These are phyloP conservation scores for Glossosoma conforme DNA, from an alignment of 1,140 invertebrate genomes.

Conservation along the genomic window DNA sequence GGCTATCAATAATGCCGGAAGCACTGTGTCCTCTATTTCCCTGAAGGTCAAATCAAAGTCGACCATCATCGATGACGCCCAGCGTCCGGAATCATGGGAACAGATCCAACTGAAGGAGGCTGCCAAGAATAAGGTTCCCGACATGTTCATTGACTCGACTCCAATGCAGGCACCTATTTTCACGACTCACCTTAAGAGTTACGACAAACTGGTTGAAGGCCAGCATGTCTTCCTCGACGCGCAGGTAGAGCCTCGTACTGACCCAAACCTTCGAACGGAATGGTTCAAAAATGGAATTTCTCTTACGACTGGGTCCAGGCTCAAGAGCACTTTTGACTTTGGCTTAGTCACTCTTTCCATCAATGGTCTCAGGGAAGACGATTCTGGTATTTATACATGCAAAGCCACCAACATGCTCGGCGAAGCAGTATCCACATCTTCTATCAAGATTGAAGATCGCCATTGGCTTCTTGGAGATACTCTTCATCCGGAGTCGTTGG, in stretches of 20 bases:
- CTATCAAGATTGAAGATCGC: conserved; percentile 82
- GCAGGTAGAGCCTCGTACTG: conserved; percentile 91
- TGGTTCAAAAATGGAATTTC: conserved; percentile 92
- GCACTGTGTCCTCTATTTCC: conserved; percentile 84
- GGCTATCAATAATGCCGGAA: conserved; percentile 84
- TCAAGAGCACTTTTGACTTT: conserved; percentile 89
- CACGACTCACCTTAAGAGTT: conserved; percentile 83
- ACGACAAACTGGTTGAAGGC: conserved; percentile 80
- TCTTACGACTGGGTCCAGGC: conserved; percentile 74
- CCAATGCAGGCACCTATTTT: conserved; percentile 86
- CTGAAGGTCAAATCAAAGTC: conserved; percentile 80
- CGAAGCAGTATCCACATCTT: conserved; percentile 87
- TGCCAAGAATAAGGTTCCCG: conserved; percentile 80
- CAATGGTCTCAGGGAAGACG: conserved; percentile 77
- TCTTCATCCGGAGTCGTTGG: conserved; percentile 84
- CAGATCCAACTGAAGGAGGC: conserved; percentile 85
- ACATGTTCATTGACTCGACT: conserved; percentile 75
- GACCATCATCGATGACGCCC: conserved; percentile 70
- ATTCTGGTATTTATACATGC: conserved; percentile 92
- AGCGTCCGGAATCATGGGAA: conserved; percentile 84
- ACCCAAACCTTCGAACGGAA: conserved; percentile 86
- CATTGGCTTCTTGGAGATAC: conserved; percentile 85
- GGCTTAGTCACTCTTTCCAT: conserved; percentile 90
- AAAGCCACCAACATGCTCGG: conserved; percentile 86
- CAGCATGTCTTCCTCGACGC: conserved; percentile 91